Evolutionary conservation across 2,888 invertebrate species (phyloP).

Genomic region (Pyrocoelia pectoralis): DNA sequence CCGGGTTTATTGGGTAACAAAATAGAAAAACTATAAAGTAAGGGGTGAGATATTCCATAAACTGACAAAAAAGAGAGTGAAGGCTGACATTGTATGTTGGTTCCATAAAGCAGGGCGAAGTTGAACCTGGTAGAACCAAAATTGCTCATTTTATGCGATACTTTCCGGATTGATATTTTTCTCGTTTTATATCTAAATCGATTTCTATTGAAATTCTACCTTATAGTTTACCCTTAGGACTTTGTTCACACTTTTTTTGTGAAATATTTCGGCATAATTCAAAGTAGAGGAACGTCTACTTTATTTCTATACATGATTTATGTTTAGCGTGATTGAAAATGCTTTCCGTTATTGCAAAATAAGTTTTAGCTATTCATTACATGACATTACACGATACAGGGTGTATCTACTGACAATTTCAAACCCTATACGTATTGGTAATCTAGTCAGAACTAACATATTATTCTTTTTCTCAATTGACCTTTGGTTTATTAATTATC

Average conservation of each 20-base stretch:
- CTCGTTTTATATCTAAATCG: slow-evolving; percentile 45
- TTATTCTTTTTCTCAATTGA: no score
- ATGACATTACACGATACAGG: no score
- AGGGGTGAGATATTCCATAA: slow-evolving; percentile 38
- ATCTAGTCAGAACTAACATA: no score
- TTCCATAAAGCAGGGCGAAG: slow-evolving; percentile 30
- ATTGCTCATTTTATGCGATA: slow-evolving; percentile 49
- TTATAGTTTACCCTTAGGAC: slow-evolving; percentile 15
- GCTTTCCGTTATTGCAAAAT: no score
- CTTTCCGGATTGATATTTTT: slow-evolving; percentile 39
- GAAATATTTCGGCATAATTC: slow-evolving; percentile 2
- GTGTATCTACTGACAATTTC: no score
- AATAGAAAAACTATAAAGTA: slow-evolving; percentile 41
- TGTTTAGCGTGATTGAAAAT: not conserved
- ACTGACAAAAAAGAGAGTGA: slow-evolving; percentile 25
- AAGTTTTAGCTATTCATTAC: no score
- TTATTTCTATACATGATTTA: not conserved
- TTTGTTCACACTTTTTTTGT: slow-evolving; percentile 14
- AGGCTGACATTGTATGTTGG: slow-evolving; percentile 19
- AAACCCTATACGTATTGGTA: no score
- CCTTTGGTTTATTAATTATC: no score
- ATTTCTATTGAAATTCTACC: slow-evolving; percentile 44
- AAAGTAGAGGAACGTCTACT: not conserved
- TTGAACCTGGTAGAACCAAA: slow-evolving; percentile 42
- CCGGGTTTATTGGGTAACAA: slow-evolving; percentile 31